phyloP scores from a whole-genome alignment of 2,113 vertebrate genomes.

The Piaya cayana region DNA sequence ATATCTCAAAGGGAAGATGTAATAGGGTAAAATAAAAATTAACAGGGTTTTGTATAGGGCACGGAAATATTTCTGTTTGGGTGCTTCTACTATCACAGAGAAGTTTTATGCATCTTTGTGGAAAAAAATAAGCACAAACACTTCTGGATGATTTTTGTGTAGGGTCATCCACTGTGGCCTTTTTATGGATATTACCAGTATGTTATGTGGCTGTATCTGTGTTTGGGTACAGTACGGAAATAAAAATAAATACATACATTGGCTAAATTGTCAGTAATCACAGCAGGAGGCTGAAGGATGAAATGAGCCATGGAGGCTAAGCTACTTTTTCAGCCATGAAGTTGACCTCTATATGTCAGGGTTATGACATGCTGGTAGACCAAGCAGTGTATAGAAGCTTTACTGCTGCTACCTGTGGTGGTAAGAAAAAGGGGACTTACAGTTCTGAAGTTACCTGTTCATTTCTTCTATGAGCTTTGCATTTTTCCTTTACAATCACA shows the following conservation, averaged over 20 bases:
- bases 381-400: neutral
- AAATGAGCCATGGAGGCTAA: slow-evolving; percentile 42
- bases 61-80: neutral
- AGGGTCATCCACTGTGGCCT: neutral
- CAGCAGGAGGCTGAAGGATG: slow-evolving; percentile 34
- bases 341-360: slow-evolving; percentile 30
- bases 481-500: neutral
- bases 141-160: neutral
- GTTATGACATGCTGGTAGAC: slow-evolving; percentile 11
- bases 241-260: slow-evolving; percentile 45
- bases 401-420: neutral
- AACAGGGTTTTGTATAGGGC: neutral
- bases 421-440: neutral
- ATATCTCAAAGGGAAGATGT: neutral
- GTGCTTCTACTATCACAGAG: neutral
- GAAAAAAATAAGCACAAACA: neutral
- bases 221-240: neutral
- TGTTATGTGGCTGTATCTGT: neutral
- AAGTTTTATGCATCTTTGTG: neutral
- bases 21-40: neutral
- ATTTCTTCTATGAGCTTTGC: neutral
- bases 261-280: slow-evolving; percentile 48
- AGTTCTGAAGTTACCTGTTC: neutral
- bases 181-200: neutral
- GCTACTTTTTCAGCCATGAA: slow-evolving; percentile 6